Evolutionary conservation across 2,888 invertebrate species (phyloP), one percentile per base, ranked within the genome.

Genomic region (Lasioglossum lativentre): DNA sequence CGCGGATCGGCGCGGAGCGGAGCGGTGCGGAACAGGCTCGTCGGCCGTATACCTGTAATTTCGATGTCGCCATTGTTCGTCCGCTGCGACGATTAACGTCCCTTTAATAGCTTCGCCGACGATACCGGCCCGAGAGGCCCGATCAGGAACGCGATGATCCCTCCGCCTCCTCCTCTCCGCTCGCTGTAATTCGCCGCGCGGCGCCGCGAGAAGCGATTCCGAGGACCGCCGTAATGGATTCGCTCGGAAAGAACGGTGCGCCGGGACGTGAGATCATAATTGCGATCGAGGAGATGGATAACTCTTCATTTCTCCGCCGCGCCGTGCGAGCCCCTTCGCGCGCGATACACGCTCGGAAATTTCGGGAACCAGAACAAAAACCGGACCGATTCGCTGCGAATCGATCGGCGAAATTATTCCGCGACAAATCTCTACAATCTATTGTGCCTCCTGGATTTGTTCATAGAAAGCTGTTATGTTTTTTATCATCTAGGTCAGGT

Each of bases 1-100:
- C 63, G 63, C 63, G 70, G 14, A 5, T n/a, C 70, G 40, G 68
- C 12, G 68, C 38, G 68, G 68, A 4, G 68, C 38, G 68, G 68
- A 72, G 10, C 38, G 47, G 59, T 72, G 45, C 66, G n/a, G 76
- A 82, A 47, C 56, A 38, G 56, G 76, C 75, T 86, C 78, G 80
- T 42, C 90, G 82, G 71, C 83, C 83, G 88, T 90, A 89, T 90
- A 90, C 90, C 90, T 90, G 91, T 89, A 90, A 90, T 90, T 90
- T 90, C 90, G 90, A 90, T 90, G 90, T 90, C 91, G 90, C 91
- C 88, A 90, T 90, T 90, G 90, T 90, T 90, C 91, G 90, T 76
- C 85, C 86, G 83, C 76, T 78, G 88, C 90, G 90, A 89, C 90
- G 91, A 90, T 90, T 89, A 90, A 90, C 90, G 90, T 90, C 91